Evolutionary conservation across 2,113 vertebrate species (phyloP).

Genomic region (Neodontobutis hainanensis): DNA sequence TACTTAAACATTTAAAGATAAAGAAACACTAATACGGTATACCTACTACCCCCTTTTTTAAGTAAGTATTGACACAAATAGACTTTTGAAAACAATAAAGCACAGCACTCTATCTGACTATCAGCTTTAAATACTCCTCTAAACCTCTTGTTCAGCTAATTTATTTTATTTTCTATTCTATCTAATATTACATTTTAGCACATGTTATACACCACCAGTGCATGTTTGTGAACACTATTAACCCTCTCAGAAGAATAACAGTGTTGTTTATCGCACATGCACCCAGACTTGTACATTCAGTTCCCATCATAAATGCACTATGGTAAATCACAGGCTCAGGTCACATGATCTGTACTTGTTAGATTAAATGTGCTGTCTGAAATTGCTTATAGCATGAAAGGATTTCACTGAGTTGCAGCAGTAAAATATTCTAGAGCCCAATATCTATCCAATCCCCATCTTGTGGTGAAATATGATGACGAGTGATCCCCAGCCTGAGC

Average conservation of each 20-base stretch:
- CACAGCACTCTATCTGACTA: too few relatives aligned
- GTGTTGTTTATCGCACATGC: not conserved
- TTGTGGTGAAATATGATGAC: constrained; percentile 21
- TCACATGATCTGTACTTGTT: not conserved
- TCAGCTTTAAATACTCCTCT: too few relatives aligned
- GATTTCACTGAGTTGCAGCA: constrained; percentile 30
- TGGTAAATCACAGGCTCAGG: not conserved
- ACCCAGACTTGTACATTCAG: not conserved
- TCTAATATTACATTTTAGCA: not conserved
- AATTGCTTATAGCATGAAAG: constrained; percentile 8
- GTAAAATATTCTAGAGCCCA: constrained; percentile 11
- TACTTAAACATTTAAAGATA: too few relatives aligned
- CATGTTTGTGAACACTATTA: not conserved
- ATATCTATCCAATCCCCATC: constrained; percentile 30
- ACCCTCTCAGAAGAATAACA: not conserved
- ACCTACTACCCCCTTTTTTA: too few relatives aligned
- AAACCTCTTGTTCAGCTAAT: not conserved
- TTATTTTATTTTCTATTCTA: constrained; percentile 18
- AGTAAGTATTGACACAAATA: too few relatives aligned
- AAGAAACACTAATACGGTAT: too few relatives aligned
- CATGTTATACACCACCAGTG: not conserved
- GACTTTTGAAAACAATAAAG: too few relatives aligned
- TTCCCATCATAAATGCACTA: constrained; percentile 18
- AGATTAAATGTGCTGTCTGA: not conserved
- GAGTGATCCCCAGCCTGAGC: constrained; percentile 23